These are phyloP conservation scores for Ellobius talpinus DNA, from an alignment of 2,113 vertebrate species.

Conservation along the genomic window DNA sequence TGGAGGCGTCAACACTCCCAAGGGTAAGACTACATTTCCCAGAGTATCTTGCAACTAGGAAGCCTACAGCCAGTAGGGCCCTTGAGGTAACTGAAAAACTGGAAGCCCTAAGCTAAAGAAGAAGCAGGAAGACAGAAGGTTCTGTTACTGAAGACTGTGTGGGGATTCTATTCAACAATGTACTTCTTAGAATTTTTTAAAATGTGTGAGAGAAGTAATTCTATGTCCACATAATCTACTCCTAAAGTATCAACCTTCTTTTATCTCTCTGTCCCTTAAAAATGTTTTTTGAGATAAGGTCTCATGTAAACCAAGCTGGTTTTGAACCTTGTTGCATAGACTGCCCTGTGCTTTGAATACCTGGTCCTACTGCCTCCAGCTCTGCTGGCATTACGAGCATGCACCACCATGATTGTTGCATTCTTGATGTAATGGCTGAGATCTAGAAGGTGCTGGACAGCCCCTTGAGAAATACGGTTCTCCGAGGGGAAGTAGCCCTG, in stretches of 20 bases:
- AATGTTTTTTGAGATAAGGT: not conserved
- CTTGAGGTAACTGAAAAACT: not conserved
- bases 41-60: not conserved
- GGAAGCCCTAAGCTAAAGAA: not conserved
- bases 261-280: not conserved
- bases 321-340: not conserved
- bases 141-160: not conserved
- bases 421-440: not conserved
- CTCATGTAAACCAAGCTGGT: not conserved
- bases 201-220: not conserved
- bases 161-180: not conserved
- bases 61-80: not conserved
- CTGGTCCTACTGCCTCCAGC: not conserved
- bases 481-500: not conserved
- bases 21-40: slow-evolving; percentile 18
- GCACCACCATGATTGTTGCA: too few species aligned
- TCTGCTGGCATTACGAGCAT: not conserved
- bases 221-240: not conserved
- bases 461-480: not conserved
- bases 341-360: not conserved
- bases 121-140: not conserved
- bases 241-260: not conserved
- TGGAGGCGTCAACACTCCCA: not conserved
- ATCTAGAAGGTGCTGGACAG: not conserved
- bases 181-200: not conserved